These are phyloP conservation scores for Tetropium fuscum DNA, from an alignment of 2,888 invertebrate species.

Conservation along the genomic window DNA sequence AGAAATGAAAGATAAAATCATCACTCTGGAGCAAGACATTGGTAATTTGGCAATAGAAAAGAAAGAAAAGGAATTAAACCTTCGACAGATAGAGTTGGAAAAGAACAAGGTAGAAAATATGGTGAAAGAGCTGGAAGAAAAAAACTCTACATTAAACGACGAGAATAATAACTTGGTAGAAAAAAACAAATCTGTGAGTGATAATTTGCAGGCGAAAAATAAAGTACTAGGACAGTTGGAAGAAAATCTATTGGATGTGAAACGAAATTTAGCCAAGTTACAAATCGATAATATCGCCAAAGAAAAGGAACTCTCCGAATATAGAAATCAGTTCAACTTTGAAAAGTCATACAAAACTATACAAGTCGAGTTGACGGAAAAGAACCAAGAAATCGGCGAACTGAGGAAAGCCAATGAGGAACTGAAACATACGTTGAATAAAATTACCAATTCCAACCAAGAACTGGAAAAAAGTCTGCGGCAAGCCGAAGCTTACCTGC, in stretches of 20 bases:
- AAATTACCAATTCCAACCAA: constrained; percentile 20
- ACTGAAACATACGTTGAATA: constrained; percentile 12
- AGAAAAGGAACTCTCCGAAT: constrained; percentile 21
- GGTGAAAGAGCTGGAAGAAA: background rate
- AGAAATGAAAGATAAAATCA: constrained; percentile 8
- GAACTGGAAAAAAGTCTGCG: constrained; percentile 22
- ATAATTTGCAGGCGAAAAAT: constrained; percentile 6
- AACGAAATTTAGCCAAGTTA: constrained; percentile 23
- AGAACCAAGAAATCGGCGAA: constrained; percentile 18
- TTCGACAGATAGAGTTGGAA: constrained; percentile 12
- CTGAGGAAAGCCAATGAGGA: constrained; percentile 12
- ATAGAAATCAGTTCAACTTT: constrained; percentile 32
- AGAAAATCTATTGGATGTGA: constrained; percentile 19
- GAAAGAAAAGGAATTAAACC: background rate
- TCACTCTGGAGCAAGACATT: constrained; percentile 18
- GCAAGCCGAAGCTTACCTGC: constrained; percentile 8
- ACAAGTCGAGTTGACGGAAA: constrained; percentile 32
- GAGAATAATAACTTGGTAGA: constrained; percentile 20
- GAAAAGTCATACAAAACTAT: constrained; percentile 33
- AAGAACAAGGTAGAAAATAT: constrained; percentile 1
- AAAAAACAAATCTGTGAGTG: constrained; percentile 1
- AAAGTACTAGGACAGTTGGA: constrained; percentile 12
- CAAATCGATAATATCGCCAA: constrained; percentile 15
- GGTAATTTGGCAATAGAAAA: constrained; percentile 6
- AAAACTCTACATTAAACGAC: background rate